Percentiles rank a stretch among this genome's conserved stretches.
These are phyloP conservation scores for Macropus fuliginosus DNA, from an alignment of 2,797 vertebrate species.

Conservation along the genomic window DNA sequence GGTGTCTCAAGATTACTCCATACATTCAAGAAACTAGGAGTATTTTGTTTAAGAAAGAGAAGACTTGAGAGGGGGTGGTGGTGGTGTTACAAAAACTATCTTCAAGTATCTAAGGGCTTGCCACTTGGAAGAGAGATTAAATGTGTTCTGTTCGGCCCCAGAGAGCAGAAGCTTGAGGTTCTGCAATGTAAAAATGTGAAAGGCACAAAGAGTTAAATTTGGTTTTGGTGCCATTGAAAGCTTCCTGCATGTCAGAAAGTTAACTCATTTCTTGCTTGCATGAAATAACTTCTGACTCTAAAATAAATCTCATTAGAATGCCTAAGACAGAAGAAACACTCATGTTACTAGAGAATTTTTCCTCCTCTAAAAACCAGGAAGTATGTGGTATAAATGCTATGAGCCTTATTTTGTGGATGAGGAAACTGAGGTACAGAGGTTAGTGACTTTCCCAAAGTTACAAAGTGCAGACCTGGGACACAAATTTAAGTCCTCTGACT, in stretches of 20 bases:
- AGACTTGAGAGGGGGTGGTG: not conserved
- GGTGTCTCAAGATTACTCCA: not conserved
- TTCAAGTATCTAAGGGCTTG: not conserved
- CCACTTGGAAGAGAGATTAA: not conserved
- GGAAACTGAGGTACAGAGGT: not conserved
- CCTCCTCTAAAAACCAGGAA: not conserved
- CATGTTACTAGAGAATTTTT: not conserved
- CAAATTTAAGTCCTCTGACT: not conserved
- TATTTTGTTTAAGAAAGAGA: not conserved
- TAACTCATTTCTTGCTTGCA: not conserved
- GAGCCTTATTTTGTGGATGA: not conserved
- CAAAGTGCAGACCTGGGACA: not conserved
- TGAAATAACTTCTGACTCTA: not conserved
- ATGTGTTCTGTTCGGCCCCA: not conserved
- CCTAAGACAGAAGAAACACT: not conserved
- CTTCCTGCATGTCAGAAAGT: not conserved
- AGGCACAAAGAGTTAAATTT: not conserved
- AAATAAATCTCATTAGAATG: not conserved
- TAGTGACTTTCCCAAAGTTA: not conserved
- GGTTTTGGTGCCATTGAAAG: not conserved
- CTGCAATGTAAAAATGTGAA: not conserved
- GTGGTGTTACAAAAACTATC: not conserved
- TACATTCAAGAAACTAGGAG: not conserved
- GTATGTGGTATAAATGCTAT: not conserved
- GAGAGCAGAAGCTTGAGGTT: not conserved